Conservation (phyloP, 2,797 vertebrate species). For the Bufotes viridis region DNA sequence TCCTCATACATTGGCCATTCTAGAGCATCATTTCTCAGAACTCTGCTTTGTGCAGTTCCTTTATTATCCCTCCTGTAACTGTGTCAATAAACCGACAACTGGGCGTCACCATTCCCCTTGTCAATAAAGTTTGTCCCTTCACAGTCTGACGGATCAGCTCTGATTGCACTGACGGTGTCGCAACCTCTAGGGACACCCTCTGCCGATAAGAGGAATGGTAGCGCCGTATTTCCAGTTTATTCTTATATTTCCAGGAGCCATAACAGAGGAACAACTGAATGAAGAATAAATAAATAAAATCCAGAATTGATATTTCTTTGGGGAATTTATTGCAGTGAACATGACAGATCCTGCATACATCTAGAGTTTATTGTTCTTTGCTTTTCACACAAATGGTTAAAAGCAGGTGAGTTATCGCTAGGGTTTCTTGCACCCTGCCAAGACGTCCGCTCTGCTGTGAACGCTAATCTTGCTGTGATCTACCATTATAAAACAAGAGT, state of each 20-base stretch:
- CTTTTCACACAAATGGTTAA: slow-evolving; percentile 1
- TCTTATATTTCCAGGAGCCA: not conserved
- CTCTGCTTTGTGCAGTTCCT: too few relatives aligned
- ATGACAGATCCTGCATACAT: not conserved
- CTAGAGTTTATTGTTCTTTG: not conserved
- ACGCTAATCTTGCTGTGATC: not conserved
- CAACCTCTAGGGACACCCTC: not conserved
- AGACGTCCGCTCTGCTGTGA: not conserved
- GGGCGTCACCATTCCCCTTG: too few relatives aligned
- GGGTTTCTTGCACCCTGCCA: not conserved
- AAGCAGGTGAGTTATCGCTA: not conserved
- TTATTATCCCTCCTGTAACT: not conserved
- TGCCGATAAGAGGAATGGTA: not conserved
- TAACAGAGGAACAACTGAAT: not conserved
- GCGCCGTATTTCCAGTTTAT: not conserved
- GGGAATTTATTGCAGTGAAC: not conserved
- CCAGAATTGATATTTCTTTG: too few relatives aligned
- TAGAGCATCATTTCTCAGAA: not conserved
- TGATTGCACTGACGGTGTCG: too few relatives aligned
- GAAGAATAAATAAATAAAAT: not conserved
- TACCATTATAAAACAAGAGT: not conserved
- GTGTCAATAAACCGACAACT: not conserved
- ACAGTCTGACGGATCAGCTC: too few relatives aligned
- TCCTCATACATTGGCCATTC: too few relatives aligned
- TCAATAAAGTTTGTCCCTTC: too few relatives aligned